Percentiles rank a stretch among this genome's conserved stretches.
Evolutionary conservation across 2,113 vertebrate genomes (phyloP).

Genomic region (Alethe diademata): DNA sequence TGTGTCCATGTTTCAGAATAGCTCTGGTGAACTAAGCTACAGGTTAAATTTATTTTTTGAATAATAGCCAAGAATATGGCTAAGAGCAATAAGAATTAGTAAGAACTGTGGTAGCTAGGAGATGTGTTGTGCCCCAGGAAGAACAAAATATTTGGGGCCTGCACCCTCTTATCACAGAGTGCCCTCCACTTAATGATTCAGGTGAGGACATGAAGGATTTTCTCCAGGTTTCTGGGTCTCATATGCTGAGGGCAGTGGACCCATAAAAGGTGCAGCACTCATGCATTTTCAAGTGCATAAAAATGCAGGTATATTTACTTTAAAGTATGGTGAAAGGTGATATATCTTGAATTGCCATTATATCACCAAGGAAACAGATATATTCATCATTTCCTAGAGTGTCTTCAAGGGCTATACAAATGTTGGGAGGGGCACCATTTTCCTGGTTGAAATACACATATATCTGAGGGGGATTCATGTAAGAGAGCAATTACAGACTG

Average conservation of each 20-base stretch:
- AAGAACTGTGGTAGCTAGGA: not conserved
- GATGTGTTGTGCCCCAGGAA: not conserved
- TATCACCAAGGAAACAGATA: not conserved
- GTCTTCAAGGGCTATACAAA: not conserved
- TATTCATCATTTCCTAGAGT: not conserved
- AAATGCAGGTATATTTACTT: not conserved
- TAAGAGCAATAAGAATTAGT: not conserved
- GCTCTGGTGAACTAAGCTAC: not conserved
- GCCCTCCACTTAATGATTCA: not conserved
- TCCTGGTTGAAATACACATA: not conserved
- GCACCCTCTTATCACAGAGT: not conserved
- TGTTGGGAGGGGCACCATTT: accelerated
- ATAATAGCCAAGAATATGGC: not conserved
- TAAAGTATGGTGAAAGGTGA: not conserved
- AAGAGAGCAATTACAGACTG: not conserved
- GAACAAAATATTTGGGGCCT: not conserved
- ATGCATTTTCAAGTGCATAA: not conserved
- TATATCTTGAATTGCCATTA: not conserved
- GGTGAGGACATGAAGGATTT: not conserved
- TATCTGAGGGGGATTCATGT: not conserved
- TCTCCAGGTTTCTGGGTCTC: not conserved
- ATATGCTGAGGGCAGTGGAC: not conserved
- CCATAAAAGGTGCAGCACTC: not conserved
- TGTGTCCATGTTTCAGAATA: not conserved
- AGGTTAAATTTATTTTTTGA: not conserved